A percentile compares a stretch with the other conserved stretches of the same genome.
Conservation (phyloP, 1,140 invertebrate species). For the Tetragonula clypearis region DNA sequence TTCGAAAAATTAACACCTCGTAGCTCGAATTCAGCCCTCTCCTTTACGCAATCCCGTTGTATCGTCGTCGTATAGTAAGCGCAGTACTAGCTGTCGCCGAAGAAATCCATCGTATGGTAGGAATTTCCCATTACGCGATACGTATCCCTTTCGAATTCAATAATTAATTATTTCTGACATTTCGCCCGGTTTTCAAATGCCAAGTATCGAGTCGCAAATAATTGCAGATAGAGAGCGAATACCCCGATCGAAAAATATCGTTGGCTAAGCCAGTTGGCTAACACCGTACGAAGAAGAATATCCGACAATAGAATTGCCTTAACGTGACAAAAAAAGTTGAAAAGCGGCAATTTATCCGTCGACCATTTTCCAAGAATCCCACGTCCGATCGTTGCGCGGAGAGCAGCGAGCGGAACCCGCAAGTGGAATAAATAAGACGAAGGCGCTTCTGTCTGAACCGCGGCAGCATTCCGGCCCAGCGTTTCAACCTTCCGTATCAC, state of each 20-base stretch:
- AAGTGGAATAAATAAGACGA: slow-evolving; percentile 40
- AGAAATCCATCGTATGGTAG: too few relatives aligned
- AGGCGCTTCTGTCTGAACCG: slow-evolving; percentile 45
- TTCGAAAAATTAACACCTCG: not conserved
- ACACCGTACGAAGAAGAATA: not conserved
- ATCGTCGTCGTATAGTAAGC: not conserved
- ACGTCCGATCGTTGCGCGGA: not conserved
- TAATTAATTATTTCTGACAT: slow-evolving; percentile 17
- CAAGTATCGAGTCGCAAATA: not conserved
- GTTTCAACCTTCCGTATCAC: slow-evolving; percentile 50
- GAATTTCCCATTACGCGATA: too few relatives aligned
- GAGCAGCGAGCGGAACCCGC: slow-evolving; percentile 8
- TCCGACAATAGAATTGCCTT: not conserved
- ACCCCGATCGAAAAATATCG: not conserved
- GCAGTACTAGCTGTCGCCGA: too few relatives aligned
- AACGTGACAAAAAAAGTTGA: not conserved
- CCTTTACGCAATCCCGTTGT: not conserved
- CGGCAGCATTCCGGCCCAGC: slow-evolving; percentile 27
- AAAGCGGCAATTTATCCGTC: not conserved
- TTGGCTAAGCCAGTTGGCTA: not conserved
- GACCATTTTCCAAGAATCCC: not conserved
- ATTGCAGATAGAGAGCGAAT: not conserved
- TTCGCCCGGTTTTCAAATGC: not conserved
- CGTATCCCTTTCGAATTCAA: not conserved
- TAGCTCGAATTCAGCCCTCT: not conserved